Percentiles rank a stretch among this genome's conserved stretches.
Evolutionary conservation across 2,888 invertebrate species (phyloP).

Genomic region (Merodon equestris): DNA sequence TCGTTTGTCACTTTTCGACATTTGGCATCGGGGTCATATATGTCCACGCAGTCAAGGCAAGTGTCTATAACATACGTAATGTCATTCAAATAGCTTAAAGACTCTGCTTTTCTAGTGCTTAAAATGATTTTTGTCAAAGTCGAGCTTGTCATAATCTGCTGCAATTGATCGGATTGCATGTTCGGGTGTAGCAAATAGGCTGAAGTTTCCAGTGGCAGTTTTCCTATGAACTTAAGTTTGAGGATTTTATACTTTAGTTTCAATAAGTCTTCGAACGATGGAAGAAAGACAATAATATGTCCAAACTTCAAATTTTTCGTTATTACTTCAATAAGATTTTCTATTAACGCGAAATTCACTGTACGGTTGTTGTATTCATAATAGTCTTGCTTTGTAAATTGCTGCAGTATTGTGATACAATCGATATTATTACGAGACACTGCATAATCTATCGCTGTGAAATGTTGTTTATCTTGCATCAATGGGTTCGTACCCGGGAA

Average conservation of each 20-base stretch:
- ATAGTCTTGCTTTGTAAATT: not conserved
- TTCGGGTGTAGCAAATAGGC: conserved; percentile 85
- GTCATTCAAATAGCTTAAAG: conserved; percentile 93
- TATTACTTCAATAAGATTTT: conserved; percentile 48
- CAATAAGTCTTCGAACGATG: conserved; percentile 95
- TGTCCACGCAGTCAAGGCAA: conserved; percentile 78
- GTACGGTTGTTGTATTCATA: conserved; percentile 14
- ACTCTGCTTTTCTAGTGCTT: conserved; percentile 96
- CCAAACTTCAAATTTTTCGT: conserved; percentile 79
- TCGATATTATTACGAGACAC: conserved; percentile 57
- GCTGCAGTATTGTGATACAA: conserved; percentile 26
- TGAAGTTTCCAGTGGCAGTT: conserved; percentile 67
- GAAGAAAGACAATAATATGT: conserved; percentile 91
- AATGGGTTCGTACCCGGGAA: conserved; percentile 80
- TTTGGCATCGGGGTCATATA: conserved; percentile 54
- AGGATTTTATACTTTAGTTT: conserved; percentile 83
- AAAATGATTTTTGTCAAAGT: conserved; percentile 87
- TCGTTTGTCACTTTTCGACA: conserved; percentile 75
- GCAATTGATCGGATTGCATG: conserved; percentile 91
- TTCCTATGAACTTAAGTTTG: conserved; percentile 75
- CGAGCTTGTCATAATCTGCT: conserved; percentile 84
- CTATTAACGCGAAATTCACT: conserved; percentile 49
- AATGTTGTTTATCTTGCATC: conserved; percentile 63
- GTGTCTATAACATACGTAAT: conserved; percentile 94
- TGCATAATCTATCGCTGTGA: conserved; percentile 68